Conservation (phyloP, 2,113 vertebrate genomes). For the Sceloporus tristichus region DNA sequence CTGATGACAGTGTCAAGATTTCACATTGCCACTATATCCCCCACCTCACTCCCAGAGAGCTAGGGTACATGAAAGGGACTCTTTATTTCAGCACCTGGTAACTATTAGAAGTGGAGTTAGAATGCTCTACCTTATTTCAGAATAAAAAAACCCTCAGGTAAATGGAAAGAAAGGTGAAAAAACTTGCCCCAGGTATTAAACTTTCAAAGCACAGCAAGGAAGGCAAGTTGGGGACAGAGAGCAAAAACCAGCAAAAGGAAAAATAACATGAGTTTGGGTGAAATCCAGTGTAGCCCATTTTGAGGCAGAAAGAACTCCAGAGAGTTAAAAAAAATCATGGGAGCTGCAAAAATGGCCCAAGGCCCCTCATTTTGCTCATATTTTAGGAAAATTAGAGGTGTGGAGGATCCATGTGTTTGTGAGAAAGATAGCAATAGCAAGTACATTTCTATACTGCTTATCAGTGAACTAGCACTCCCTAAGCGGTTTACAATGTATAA, state of each 20-base stretch:
- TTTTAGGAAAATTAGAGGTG: no score
- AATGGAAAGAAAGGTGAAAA: background rate
- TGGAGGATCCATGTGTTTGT: no score
- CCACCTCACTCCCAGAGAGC: background rate
- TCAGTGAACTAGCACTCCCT: no score
- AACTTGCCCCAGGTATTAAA: background rate
- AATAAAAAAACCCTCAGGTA: background rate
- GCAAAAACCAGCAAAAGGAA: background rate
- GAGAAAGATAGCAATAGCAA: no score
- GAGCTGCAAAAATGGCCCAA: no score
- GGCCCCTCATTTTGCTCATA: no score
- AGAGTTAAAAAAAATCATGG: background rate
- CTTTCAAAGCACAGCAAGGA: background rate
- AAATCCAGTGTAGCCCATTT: background rate
- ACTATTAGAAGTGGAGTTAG: slow-evolving; percentile 27
- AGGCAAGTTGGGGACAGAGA: background rate
- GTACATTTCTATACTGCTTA: no score
- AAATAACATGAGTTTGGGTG: rapidly evolving
- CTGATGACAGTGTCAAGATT: background rate
- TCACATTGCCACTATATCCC: background rate
- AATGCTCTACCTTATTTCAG: background rate
- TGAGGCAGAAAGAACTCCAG: background rate
- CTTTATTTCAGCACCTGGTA: slow-evolving; percentile 53
- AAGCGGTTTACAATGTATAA: no score
- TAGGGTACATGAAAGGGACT: slow-evolving; percentile 41